Evolutionary conservation across 2,113 vertebrate genomes (phyloP), one percentile per base, ranked within the genome.

Genomic region (Oreochromis aureus): DNA sequence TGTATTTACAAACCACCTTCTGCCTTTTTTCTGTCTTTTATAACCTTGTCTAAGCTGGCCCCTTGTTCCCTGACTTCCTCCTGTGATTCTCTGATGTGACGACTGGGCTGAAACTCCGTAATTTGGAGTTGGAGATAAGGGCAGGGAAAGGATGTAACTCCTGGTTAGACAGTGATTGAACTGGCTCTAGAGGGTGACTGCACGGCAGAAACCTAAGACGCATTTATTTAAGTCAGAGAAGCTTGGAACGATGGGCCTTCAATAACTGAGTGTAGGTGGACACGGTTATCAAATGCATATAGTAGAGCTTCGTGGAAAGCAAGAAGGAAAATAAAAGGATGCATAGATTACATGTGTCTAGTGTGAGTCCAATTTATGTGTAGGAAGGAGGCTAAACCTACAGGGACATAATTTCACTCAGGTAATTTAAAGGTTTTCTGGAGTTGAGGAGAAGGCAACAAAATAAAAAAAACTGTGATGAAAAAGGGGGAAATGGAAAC

Each of bases 81-180:
- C 87, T 58, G 56, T 86, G 32, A 53, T 63, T 55, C 66, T 87
- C 80, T 54, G 91, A 87, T 83, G 58, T 78, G 91, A 85, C 86
- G 76, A 87, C 90, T 22, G 66, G 39, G 54, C 86, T 80, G 81
- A 81, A 82, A 82, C 91, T 87, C 79, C 53, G 89, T 94, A 91
- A 93, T 93, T 93, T 93, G 84, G 88, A 93, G 89, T 82, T 80
- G 48, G 89, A 86, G 94, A 94, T 95, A 94, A 94, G 90, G 80
- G 76, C 88, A 90, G 86, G 85, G 30, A 12, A 86, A 87, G 93
- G 93, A 93, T 92, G 93, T 94, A 91, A 94, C 91, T 89, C 85
- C 86, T 93, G 90, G 84, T 91, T 78, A 90, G 93, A 93, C 89
- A 90, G 79, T 92, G 92, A 95, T 92, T 95, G 92, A 95, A 92